Evolutionary conservation across 2,797 vertebrate genomes (phyloP).

Genomic region (Huso huso): DNA sequence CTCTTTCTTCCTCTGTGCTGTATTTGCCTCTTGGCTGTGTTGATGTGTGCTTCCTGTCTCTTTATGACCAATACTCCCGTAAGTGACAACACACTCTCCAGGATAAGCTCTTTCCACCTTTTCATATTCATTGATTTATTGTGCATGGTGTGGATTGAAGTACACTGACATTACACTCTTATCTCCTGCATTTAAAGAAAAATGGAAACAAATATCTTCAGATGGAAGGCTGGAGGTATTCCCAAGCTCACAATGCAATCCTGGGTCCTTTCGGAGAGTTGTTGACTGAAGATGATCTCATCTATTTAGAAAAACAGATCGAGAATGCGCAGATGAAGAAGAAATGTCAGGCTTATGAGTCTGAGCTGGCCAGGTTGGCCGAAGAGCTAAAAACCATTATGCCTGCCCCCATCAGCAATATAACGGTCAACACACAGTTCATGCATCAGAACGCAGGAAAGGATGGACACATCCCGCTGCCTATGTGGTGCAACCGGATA

Average conservation of each 20-base stretch:
- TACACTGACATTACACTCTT: neutral
- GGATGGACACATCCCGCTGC: slow-evolving; percentile 56
- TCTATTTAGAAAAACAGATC: slow-evolving; percentile 82
- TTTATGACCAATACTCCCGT: no score
- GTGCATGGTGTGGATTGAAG: no score
- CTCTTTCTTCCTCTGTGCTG: no score
- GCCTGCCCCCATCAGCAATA: slow-evolving; percentile 77
- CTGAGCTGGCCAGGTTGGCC: slow-evolving; percentile 70
- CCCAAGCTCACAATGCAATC: slow-evolving; percentile 78
- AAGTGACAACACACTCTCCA: no score
- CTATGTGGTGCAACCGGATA: slow-evolving; percentile 78
- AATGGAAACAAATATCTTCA: slow-evolving; percentile 43
- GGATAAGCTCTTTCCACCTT: no score
- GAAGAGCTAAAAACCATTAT: slow-evolving; percentile 77
- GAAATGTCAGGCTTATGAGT: slow-evolving; percentile 74
- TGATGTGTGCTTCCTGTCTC: no score
- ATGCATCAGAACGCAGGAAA: slow-evolving; percentile 42
- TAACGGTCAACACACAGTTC: slow-evolving; percentile 75
- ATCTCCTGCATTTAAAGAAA: slow-evolving; percentile 38
- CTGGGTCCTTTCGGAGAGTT: slow-evolving; percentile 91
- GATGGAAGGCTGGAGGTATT: slow-evolving; percentile 76
- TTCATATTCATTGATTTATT: no score
- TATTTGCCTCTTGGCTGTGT: no score
- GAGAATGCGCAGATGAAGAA: slow-evolving; percentile 71
- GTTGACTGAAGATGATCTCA: slow-evolving; percentile 81